These are phyloP conservation scores for Diaperis boleti DNA, from an alignment of 2,888 invertebrate genomes.

Conservation along the genomic window DNA sequence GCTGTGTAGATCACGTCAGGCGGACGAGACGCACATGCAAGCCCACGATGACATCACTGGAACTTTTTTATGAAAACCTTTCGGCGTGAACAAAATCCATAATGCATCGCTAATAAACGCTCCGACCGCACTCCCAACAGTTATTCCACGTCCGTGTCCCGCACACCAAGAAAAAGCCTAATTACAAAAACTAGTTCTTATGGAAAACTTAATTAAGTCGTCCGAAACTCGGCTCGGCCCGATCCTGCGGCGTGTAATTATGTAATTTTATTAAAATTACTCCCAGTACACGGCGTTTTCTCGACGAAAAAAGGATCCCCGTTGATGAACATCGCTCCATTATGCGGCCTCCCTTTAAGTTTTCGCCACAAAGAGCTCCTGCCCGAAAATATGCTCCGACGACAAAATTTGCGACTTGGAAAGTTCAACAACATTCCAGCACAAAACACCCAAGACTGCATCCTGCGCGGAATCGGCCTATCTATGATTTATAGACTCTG, in stretches of 20 bases:
- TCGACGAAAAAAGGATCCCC: not conserved
- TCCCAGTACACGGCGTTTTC: not conserved
- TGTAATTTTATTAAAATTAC: not conserved
- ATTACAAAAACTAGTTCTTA: not conserved
- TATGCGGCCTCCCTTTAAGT: not conserved
- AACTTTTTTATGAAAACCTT: not conserved
- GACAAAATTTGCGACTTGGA: not conserved
- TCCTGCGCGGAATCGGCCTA: not conserved
- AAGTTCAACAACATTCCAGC: not conserved
- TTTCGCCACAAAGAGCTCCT: not conserved
- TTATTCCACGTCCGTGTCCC: not conserved
- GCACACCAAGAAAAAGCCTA: not conserved
- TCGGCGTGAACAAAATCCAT: not conserved
- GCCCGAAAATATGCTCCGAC: too few species aligned
- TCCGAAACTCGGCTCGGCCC: not conserved
- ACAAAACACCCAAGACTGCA: not conserved
- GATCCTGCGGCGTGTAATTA: not conserved
- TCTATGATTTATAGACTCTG: constrained; percentile 1
- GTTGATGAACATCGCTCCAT: not conserved
- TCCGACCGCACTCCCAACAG: not conserved
- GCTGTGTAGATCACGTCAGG: constrained; percentile 3
- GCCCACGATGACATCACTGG: constrained; percentile 3
- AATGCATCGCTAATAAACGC: not conserved
- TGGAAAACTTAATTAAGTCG: not conserved
- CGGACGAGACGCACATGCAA: constrained; percentile 7